Base-by-base conservation (phyloP, 2,888 invertebrate genomes). In the Epistrophe grossulariae region DNA sequence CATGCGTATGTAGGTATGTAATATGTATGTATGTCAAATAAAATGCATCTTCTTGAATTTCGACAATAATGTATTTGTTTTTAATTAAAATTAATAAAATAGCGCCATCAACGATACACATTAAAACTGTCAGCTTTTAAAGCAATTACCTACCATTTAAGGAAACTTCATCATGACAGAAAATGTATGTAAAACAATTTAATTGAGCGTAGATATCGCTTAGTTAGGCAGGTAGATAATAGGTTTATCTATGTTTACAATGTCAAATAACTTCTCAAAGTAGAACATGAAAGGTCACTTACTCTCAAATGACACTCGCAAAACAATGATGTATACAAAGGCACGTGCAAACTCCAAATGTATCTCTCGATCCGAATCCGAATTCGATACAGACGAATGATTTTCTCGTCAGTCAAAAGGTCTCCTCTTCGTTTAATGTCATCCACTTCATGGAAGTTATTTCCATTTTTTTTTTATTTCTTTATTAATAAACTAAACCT, bases 281-380 rank as follows among this genome's bases (percentile, higher is more conserved):
- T 43, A 50, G 60, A 48, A 60, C 66, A 73, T 13, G 15, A 62
- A 71, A 76, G 76, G 76, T 50, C 59, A 82, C 81, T 77, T 82
- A 82, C 82, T 78, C 66, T 66, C 15, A 40, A 57, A 72, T 78
- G 72, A 78, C 66, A 78, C 38, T 57, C 71, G 66, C 50, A 50
- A 66, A 66, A 66, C 64, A 64, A 76, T 45, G 2, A 17, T 68
- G 15, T 13, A 24, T 15, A 4, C 10, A 50, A 52, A 66, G 17
- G 31, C 72, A 72, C 76, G 81, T 81, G 38, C 77, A 64, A 82
- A 72, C 57, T 71, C 71, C 71, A 77, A 77, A 60, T 55, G 43
- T 60, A 72, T 72, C 45, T 40, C 31, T 50, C 55, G 17, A 50
- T 31, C 45, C 52, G 31, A 11, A 62, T 19, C 43, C 45, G 24